Percentiles rank a stretch among this genome's conserved stretches.
phyloP scores from a whole-genome alignment of 2,113 vertebrate species.

The Sminthopsis crassicaudata region DNA sequence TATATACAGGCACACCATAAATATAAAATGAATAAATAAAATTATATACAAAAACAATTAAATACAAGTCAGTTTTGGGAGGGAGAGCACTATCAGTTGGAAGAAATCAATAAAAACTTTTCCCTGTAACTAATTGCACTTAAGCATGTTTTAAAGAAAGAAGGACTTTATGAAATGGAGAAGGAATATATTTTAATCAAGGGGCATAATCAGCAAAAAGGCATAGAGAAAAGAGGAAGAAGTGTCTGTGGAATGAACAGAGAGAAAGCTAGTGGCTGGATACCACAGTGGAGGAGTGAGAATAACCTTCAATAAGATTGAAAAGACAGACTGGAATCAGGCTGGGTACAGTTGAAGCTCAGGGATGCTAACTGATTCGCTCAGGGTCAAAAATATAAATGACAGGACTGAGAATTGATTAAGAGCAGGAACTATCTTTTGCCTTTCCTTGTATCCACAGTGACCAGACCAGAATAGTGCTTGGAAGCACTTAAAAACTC shows the following conservation, averaged over 20 bases:
- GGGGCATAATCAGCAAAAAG: neutral
- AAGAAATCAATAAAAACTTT: neutral
- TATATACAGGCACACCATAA: neutral
- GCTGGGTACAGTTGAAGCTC: neutral
- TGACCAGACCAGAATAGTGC: neutral
- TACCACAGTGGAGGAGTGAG: neutral
- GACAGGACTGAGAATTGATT: neutral
- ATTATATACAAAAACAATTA: neutral
- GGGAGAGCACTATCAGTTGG: neutral
- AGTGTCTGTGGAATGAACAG: neutral
- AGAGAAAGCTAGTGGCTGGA: neutral
- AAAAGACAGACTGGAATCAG: neutral
- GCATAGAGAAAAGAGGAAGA: neutral
- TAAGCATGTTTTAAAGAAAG: neutral
- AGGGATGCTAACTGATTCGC: neutral
- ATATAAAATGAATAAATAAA: slow-evolving; percentile 3
- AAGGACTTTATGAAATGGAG: neutral
- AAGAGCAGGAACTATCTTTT: neutral
- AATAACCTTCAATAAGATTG: neutral
- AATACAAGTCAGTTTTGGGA: neutral
- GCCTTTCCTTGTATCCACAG: neutral
- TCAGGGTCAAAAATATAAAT: neutral
- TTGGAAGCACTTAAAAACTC: neutral
- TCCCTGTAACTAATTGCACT: neutral
- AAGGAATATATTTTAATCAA: neutral